Base-by-base conservation (phyloP, 1,140 invertebrate genomes). In the Brachionus koreanus region DNA sequence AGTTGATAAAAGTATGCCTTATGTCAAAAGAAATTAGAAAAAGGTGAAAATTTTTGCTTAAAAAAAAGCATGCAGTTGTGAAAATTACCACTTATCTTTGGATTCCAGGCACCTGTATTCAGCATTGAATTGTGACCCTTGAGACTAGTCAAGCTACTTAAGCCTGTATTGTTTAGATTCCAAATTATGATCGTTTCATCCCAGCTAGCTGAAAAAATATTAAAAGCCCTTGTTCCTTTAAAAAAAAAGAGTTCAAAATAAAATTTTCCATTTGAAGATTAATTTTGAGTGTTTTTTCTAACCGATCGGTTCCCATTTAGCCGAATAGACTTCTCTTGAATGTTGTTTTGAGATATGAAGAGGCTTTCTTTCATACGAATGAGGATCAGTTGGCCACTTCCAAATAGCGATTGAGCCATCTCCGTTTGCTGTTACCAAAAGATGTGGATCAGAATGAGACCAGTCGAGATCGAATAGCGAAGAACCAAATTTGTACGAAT, bases 101-200 rank as follows among this genome's bases (percentile, higher is more conserved):
- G 76, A 43, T 61, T 79, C 76, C 76, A 79, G 12, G 35, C 35
- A 0, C 33, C 76, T 79, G 76, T 5, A 43, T 79, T 61, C 2
- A 79, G 46, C 25, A 79, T 57, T 16, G 19, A 10, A 23, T 79
- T 52, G 25, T 79, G 76, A 35, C 49, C 76, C 25, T 35, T 37
- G 2, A 79, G 39, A 37, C 33, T 42, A 7, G 49, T 61, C 13
- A 79, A 13, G n/a, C 6, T 6, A n/a, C 49, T 79, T 12, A 79
- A 25, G 25, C 76, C 76, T 33, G 29, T 10, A 5, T 61, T 63
- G 23, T 57, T 61, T n/a, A 79, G 19, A 43, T 79, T 57, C 76
- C 76, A 79, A 16, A 79, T 79, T 79, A 61, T 79, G 23, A 79
- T 79, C 61, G 76, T 79, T 39, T 79, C 57, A 65, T 79, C 76